These are phyloP conservation scores for Harpagus bidentatus DNA, from an alignment of 2,113 vertebrate species.

Conservation along the genomic window DNA sequence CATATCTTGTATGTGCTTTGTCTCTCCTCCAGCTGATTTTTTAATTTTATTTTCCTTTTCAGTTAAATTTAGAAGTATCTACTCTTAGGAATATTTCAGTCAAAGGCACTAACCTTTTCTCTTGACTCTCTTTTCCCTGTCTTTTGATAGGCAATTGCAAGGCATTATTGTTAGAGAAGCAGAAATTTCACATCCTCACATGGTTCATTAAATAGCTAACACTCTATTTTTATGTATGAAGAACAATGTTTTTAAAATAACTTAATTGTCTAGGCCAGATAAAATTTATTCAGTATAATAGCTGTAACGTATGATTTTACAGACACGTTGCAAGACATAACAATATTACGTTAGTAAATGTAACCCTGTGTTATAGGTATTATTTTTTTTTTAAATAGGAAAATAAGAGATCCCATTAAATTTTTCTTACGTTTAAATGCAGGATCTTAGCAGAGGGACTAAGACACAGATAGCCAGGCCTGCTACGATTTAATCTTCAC, in stretches of 20 bases:
- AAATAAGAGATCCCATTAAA: neutral
- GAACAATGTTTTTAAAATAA: slow-evolving; percentile 45
- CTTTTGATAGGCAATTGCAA: slow-evolving; percentile 11
- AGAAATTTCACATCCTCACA: slow-evolving; percentile 38
- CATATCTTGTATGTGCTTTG: neutral
- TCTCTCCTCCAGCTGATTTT: neutral
- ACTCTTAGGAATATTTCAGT: slow-evolving; percentile 10
- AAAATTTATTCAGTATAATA: slow-evolving; percentile 24
- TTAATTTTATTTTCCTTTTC: neutral
- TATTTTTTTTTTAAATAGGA: neutral
- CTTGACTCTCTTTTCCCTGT: neutral
- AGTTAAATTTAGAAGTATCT: slow-evolving; percentile 9
- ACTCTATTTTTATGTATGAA: slow-evolving; percentile 42
- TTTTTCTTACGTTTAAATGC: neutral
- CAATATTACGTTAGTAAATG: neutral
- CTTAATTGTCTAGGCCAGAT: slow-evolving; percentile 37
- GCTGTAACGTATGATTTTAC: neutral
- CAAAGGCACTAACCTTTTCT: slow-evolving; percentile 3
- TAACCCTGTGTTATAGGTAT: neutral
- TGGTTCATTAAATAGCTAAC: slow-evolving; percentile 48
- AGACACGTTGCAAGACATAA: neutral
- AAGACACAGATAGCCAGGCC: neutral
- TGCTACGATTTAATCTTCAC: neutral
- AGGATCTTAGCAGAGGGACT: neutral
- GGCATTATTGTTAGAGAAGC: neutral